These are phyloP conservation scores for Pelagia noctiluca DNA, from an alignment of 30 jellyfish, hydroid and myxozoan species.

Conservation along the genomic window DNA sequence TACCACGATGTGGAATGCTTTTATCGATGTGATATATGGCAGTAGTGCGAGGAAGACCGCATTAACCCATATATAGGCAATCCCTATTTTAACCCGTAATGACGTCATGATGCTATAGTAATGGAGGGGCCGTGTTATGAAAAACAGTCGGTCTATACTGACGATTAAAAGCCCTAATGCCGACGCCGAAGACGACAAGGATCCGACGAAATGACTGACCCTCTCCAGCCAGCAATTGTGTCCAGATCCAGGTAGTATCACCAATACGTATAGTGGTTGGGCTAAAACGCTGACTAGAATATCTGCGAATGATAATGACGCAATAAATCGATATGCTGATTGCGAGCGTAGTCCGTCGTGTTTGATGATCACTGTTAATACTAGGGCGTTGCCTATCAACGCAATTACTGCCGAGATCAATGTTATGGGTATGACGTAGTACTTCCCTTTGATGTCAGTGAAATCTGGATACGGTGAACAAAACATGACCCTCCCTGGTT, in stretches of 20 bases:
- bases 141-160: constrained; percentile 51
- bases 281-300: constrained; percentile 68
- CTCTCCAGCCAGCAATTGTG: constrained; percentile 65
- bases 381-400: constrained; percentile 41
- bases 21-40: constrained; percentile 19
- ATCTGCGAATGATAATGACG: constrained; percentile 83
- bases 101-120: constrained; percentile 46
- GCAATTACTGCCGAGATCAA: constrained; percentile 49
- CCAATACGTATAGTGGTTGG: constrained; percentile 80
- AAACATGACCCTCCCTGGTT: neutral
- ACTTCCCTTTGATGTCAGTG: constrained; percentile 20
- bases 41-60: constrained; percentile 32
- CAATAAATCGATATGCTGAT: constrained; percentile 83
- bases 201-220: constrained; percentile 41
- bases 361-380: constrained; percentile 43
- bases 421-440: constrained; percentile 49
- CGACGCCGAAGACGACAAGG: constrained; percentile 54
- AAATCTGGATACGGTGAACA: constrained; percentile 60
- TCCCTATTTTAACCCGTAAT: constrained; percentile 16
- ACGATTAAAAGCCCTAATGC: constrained; percentile 42
- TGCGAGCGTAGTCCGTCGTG: constrained; percentile 64
- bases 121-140: constrained; percentile 57
- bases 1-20: constrained; percentile 35
- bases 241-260: constrained; percentile 46
- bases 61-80: constrained; percentile 49